These are phyloP conservation scores for Podarcis lilfordi DNA, from an alignment of 2,797 vertebrate species.

Conservation along the genomic window DNA sequence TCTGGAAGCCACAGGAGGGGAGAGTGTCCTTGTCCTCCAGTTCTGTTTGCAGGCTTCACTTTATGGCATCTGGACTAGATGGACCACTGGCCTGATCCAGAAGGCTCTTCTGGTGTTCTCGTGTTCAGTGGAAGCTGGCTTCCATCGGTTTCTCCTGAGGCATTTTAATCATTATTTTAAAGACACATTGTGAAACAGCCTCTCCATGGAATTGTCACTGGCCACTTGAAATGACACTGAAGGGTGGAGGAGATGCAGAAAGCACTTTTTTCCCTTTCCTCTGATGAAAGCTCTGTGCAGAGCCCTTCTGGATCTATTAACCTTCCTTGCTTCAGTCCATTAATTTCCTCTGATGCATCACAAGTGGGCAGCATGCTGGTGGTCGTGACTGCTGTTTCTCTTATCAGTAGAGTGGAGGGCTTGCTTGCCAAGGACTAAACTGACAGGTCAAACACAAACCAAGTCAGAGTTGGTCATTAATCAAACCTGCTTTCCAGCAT, in stretches of 20 bases:
- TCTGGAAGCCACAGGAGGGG: too few species aligned
- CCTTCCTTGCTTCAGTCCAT: constrained; percentile 15
- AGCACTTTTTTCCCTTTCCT: not conserved
- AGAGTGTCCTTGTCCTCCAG: too few species aligned
- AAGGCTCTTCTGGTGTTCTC: too few species aligned
- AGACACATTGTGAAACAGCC: not conserved
- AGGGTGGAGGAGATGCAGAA: not conserved
- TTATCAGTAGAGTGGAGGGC: not conserved
- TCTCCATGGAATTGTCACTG: not conserved
- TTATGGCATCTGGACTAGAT: too few species aligned
- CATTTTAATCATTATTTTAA: not conserved
- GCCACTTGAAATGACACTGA: not conserved
- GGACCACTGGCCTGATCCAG: too few species aligned
- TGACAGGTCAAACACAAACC: not conserved
- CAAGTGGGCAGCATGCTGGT: not conserved
- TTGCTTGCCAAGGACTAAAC: not conserved
- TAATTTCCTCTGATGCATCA: constrained; percentile 9
- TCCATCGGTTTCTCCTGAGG: not conserved
- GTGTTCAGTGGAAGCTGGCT: not conserved
- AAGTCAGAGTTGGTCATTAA: not conserved
- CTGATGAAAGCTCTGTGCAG: not conserved
- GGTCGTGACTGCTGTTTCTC: not conserved
- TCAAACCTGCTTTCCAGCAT: not conserved
- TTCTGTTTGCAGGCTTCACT: too few species aligned
- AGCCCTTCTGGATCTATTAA: constrained; percentile 9